These are phyloP conservation scores for Vanessa tameamea DNA, from an alignment of 1,140 invertebrate species.

Conservation along the genomic window DNA sequence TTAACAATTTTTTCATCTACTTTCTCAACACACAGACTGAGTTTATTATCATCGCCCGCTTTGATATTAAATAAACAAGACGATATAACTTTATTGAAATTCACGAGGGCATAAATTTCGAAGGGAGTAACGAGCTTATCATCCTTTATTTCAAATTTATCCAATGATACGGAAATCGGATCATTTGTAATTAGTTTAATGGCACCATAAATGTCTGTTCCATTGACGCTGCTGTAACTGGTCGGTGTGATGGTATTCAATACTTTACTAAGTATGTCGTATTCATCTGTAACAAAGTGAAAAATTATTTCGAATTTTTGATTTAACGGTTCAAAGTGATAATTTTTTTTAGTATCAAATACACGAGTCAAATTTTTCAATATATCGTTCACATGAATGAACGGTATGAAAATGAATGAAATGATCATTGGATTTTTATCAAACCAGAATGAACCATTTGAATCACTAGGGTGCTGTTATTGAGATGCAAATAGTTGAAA, in stretches of 20 bases:
- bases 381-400: too few relatives aligned
- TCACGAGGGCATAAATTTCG: conserved; percentile 23
- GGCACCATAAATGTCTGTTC: conserved; percentile 10
- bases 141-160: background rate
- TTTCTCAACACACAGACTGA: conserved; percentile 4
- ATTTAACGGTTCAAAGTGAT: too few relatives aligned
- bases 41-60: background rate
- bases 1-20: background rate
- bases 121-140: background rate
- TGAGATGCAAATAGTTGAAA: too few relatives aligned
- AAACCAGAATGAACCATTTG: too few relatives aligned
- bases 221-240: background rate
- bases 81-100: background rate
- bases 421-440: too few relatives aligned
- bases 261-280: conserved; percentile 6
- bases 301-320: background rate
- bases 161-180: background rate
- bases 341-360: background rate
- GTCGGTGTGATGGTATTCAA: background rate
- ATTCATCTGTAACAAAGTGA: conserved; percentile 10
- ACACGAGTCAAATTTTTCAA: too few relatives aligned
- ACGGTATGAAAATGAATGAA: too few relatives aligned
- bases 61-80: conserved; percentile 21
- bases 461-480: too few relatives aligned
- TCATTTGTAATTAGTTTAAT: conserved; percentile 8